Base-by-base conservation (phyloP, 1,140 invertebrate species). In the Atta colombica region DNA sequence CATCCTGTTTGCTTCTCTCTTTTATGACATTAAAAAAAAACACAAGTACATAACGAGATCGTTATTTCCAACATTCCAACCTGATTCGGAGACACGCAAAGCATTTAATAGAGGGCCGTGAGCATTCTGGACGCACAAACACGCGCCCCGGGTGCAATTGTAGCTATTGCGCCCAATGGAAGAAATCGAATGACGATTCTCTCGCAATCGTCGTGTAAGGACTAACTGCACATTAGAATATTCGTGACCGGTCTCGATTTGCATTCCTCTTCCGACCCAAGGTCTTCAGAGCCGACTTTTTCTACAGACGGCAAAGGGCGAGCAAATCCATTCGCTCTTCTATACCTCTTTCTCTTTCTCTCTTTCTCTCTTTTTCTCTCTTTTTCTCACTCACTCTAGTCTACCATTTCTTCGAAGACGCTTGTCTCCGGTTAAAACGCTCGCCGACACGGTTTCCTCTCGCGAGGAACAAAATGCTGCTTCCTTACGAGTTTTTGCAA, bases 181-280 rank as follows among this genome's bases (percentile, higher is more conserved):
- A 80, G 61, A 74, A 72, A 21, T 55, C 78, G 74, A 87, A 75
- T 88, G 89, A 88, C 89, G 72, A 69, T 88, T 86, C 65, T 53
- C 63, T 75, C 81, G 49, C 69, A 65, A 69, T 66, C 35, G 77
- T 61, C 75, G 69, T 68, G 69, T 71, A 91, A 88, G 61, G 87
- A 85, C 87, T 78, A 72, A 86, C 89, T 63, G 89, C 89, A 81
- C 90, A 88, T 91, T 91, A 88, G 90, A 91, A 91, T 91, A 90
- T 90, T 91, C 90, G 90, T 91, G 90, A 91, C 90, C 90, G 45
- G 90, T 88, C 90, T 65, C 82, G 89, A 91, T 91, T 91, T 91
- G 84, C 90, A 91, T 91, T 90, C 90, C 90, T 80, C 61, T 75
- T 81, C 49, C 82, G 81, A 90, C 77, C 90, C 89, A 90, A 90